These are phyloP conservation scores for Meloidogyne floridensis DNA, from an alignment of 1,140 invertebrate genomes.

Conservation along the genomic window DNA sequence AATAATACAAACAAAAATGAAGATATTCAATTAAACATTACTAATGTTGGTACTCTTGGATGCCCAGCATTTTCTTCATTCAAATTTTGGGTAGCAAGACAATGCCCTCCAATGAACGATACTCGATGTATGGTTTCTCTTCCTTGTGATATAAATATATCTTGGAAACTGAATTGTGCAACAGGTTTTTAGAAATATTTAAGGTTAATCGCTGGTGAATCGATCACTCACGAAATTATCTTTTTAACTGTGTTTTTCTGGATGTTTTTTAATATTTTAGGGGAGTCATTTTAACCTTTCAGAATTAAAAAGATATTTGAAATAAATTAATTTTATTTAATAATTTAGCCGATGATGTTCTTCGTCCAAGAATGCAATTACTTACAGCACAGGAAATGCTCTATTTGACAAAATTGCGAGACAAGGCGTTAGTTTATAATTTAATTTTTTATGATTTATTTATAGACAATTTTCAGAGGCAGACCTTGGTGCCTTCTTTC, in stretches of 20 bases:
- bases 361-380: not conserved
- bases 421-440: not conserved
- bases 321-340: no score
- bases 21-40: not conserved
- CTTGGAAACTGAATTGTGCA: conserved; percentile 35
- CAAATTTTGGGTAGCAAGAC: conserved; percentile 28
- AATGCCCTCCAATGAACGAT: conserved; percentile 30
- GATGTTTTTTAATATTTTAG: no score
- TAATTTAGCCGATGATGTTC: not conserved
- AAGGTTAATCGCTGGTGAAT: not conserved
- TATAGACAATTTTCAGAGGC: conserved; percentile 30
- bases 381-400: conserved; percentile 19
- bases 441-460: not conserved
- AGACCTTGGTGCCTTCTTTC: conserved; percentile 44
- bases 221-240: no score
- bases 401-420: conserved; percentile 9
- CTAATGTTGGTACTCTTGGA: not conserved
- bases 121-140: conserved; percentile 22
- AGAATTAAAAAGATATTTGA: no score
- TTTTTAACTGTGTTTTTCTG: no score
- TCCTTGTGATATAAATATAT: conserved; percentile 27
- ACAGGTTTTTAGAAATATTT: conserved; percentile 30
- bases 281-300: no score
- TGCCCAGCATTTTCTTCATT: conserved; percentile 35
- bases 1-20: not conserved